Evolutionary conservation across 1,140 invertebrate genomes (phyloP), one percentile per base, ranked within the genome.

Genomic region (Bursaphelenchus mucronatus): DNA sequence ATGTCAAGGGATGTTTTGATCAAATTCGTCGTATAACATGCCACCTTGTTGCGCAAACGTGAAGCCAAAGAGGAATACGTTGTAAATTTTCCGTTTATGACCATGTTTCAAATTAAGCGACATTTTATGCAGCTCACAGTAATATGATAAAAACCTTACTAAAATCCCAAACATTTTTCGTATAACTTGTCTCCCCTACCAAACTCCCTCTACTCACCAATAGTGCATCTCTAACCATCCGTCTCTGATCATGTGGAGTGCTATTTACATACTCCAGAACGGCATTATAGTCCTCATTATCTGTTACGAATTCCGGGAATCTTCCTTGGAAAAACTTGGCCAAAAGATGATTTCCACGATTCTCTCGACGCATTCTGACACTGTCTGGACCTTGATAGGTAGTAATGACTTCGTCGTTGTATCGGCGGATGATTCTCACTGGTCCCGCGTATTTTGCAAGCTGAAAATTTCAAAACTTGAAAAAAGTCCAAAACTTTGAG

Each of bases 381-480:
- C 64, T 66, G 53, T 45, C 66, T 64, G 63, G 70, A 58, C 81
- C 78, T 84, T 84, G 83, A 84, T 83, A 81, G 73, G 87, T 86
- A 69, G 88, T 88, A 69, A 95, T 90, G 59, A 96, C 89, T 86
- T 96, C 94, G 84, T 97, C 94, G 61, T 89, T 87, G 9, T 88
- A 89, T 71, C 94, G 84, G 64, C 94, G 85, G 51, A 96, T 87
- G 8, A 97, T 76, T 58, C 89, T 84, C 15, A 97, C 82, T 10
- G 90, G 90, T 1, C 94, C 93, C 47, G 86, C 82, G 82, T 90
- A 85, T 44, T 81, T 81, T 57, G 45, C 51, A 59, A 64, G 41
- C 50, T 56, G 8, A 72, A 73, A 63, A 30, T 51, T 39, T 53
- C 15, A 58, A 21, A 56, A 8, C 51, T 39, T 8, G 73, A n/a